phyloP scores from a whole-genome alignment of 2,797 vertebrate genomes.

The Arctocebus calabarensis region DNA sequence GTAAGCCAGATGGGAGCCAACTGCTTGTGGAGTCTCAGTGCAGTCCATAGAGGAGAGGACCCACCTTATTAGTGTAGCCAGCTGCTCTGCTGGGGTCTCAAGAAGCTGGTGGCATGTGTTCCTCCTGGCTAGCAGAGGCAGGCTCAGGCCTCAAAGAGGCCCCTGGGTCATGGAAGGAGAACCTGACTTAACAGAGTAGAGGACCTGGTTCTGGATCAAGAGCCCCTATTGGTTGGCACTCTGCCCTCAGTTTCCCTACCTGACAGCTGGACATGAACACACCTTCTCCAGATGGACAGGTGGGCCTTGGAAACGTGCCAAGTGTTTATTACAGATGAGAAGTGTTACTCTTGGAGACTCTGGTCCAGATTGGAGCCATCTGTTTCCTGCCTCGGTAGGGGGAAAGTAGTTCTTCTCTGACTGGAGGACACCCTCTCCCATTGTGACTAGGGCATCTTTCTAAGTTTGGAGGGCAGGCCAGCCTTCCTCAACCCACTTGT shows the following conservation, averaged over 20 bases:
- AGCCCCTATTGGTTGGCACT: neutral
- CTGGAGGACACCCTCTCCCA: neutral
- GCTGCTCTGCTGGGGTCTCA: neutral
- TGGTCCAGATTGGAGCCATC: slow-evolving; percentile 14
- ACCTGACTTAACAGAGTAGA: neutral
- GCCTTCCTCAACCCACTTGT: neutral
- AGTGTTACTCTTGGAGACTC: slow-evolving; percentile 53
- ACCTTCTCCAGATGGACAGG: slow-evolving; percentile 29
- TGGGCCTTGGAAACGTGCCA: slow-evolving; percentile 44
- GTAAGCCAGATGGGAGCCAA: neutral
- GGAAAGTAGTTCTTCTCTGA: neutral
- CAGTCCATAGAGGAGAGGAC: neutral
- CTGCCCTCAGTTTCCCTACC: slow-evolving; percentile 33
- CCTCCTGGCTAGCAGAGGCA: neutral
- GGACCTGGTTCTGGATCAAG: neutral
- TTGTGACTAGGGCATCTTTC: neutral
- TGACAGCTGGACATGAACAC: slow-evolving; percentile 21
- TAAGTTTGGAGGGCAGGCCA: neutral
- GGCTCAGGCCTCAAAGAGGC: neutral
- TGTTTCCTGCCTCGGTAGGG: neutral
- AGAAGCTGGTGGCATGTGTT: neutral
- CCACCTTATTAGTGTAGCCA: accelerated
- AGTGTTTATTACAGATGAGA: slow-evolving; percentile 15
- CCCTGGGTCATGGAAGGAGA: neutral
- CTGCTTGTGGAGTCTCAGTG: neutral